Evolutionary conservation across 2,113 vertebrate genomes (phyloP).

Genomic region (Corythornis vintsioides): DNA sequence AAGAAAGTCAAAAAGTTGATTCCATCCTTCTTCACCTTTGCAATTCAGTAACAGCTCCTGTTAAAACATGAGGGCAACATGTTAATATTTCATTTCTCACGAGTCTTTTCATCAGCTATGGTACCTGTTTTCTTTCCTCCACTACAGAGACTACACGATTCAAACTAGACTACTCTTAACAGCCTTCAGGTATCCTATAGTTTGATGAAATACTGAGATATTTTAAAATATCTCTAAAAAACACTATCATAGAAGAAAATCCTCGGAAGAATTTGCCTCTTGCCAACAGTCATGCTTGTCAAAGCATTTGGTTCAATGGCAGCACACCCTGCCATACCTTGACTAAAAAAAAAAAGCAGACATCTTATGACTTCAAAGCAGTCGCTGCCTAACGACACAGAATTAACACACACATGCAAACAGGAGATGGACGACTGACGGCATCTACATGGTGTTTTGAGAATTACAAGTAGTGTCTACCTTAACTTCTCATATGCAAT

Average conservation of each 20-base stretch:
- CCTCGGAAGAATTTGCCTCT: not conserved
- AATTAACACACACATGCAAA: not conserved
- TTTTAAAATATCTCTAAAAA: not conserved
- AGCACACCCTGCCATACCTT: not conserved
- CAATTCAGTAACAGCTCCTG: too few relatives aligned
- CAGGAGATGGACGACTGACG: not conserved
- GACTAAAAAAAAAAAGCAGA: not conserved
- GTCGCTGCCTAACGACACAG: not conserved
- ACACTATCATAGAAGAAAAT: not conserved
- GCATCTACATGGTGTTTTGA: not conserved
- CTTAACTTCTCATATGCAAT: not conserved
- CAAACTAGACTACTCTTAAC: not conserved
- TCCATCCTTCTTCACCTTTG: too few relatives aligned
- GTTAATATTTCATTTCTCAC: not conserved
- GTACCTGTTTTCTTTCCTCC: not conserved
- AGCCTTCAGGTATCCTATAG: not conserved
- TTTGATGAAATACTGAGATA: not conserved
- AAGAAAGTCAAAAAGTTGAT: too few relatives aligned
- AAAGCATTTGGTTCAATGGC: not conserved
- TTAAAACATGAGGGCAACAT: not conserved
- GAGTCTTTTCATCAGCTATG: not conserved
- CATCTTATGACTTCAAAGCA: not conserved
- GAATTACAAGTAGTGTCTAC: not conserved
- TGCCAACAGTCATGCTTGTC: not conserved
- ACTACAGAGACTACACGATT: accelerated